These are phyloP conservation scores for Tethea ocularis DNA, from an alignment of 2,888 invertebrate genomes.

Conservation along the genomic window DNA sequence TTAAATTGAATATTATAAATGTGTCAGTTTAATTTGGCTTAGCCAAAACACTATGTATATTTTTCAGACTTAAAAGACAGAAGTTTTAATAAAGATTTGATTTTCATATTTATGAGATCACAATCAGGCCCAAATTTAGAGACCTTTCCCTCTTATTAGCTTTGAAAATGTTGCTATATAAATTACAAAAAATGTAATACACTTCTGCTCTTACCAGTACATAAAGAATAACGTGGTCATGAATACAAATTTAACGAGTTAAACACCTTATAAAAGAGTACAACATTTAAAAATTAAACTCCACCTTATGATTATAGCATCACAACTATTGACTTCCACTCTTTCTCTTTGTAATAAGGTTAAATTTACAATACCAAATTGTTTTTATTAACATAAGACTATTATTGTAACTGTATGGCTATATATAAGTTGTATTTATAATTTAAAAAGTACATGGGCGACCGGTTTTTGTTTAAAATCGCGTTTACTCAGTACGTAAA, in stretches of 20 bases:
- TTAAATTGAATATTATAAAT: too few relatives aligned
- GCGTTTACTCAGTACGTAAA: too few relatives aligned
- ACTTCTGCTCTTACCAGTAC: constrained; percentile 26
- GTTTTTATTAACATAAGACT: background rate
- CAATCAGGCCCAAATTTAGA: too few relatives aligned
- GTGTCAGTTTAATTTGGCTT: too few relatives aligned
- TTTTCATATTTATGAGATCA: too few relatives aligned
- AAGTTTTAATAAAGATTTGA: too few relatives aligned
- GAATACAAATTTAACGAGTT: constrained; percentile 41
- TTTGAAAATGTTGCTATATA: too few relatives aligned
- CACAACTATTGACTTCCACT: background rate
- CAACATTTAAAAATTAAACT: constrained; percentile 35
- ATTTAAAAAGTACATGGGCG: too few relatives aligned
- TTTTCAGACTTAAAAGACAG: too few relatives aligned
- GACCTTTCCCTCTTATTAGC: background rate
- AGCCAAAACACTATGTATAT: too few relatives aligned
- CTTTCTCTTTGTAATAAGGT: background rate
- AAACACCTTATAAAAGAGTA: constrained; percentile 28
- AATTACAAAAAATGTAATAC: background rate
- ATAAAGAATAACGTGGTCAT: constrained; percentile 27
- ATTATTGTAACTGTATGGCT: background rate
- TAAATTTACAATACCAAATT: constrained; percentile 1
- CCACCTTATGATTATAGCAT: background rate
- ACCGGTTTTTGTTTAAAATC: too few relatives aligned
- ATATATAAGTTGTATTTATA: background rate